Conservation (phyloP, 2,888 invertebrate species). For the Cantharis nigra region DNA sequence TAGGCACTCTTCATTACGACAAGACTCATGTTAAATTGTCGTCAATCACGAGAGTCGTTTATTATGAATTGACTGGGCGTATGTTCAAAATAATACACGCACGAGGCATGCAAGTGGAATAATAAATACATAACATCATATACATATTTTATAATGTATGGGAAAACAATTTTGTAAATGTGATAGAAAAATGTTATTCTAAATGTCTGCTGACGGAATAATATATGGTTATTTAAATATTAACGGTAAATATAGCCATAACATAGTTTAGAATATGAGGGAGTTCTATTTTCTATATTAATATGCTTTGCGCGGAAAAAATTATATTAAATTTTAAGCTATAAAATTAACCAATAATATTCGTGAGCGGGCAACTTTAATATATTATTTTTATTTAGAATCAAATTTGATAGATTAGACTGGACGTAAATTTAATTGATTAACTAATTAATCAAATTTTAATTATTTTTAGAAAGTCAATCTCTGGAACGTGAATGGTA, state of each 20-base stretch:
- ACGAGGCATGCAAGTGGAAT: slow-evolving; percentile 44
- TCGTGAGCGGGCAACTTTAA: no score
- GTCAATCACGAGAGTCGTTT: slow-evolving; percentile 51
- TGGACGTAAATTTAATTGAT: not conserved
- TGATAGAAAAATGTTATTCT: slow-evolving; percentile 47
- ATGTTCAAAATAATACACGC: slow-evolving; percentile 47
- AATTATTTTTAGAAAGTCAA: not conserved
- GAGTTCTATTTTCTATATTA: slow-evolving; percentile 10
- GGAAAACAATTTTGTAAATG: slow-evolving; percentile 52
- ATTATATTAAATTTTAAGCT: not conserved
- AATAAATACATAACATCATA: slow-evolving; percentile 44
- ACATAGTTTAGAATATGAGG: slow-evolving; percentile 31
- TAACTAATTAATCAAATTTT: not conserved
- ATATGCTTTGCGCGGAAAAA: not conserved
- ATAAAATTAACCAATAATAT: not conserved
- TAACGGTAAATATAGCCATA: slow-evolving; percentile 37
- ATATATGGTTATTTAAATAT: slow-evolving; percentile 51
- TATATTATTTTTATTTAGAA: not conserved
- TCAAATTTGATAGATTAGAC: not conserved
- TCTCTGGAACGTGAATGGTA: not conserved
- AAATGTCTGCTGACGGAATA: slow-evolving; percentile 46
- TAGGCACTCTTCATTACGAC: slow-evolving; percentile 50
- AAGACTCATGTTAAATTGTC: slow-evolving; percentile 45
- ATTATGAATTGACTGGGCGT: slow-evolving; percentile 50
- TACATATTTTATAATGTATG: slow-evolving; percentile 50